A percentile compares a stretch with the other conserved stretches of the same genome.
Evolutionary conservation across 2,113 vertebrate species (phyloP).

Genomic region (Microcebus jonahi): DNA sequence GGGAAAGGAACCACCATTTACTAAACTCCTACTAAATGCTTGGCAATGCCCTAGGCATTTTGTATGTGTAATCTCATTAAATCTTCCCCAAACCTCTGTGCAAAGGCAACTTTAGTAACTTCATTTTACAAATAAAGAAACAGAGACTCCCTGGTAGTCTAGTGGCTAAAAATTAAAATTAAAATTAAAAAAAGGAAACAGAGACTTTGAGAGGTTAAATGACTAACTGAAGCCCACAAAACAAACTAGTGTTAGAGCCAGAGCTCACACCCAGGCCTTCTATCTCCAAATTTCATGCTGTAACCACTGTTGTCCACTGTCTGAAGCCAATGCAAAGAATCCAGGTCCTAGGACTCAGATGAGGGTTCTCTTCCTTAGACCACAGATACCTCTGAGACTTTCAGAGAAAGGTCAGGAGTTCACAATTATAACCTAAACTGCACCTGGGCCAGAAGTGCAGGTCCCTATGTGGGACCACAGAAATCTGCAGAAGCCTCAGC

Average conservation of each 20-base stretch:
- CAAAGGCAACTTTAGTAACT: neutral
- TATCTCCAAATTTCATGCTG: neutral
- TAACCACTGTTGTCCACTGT: neutral
- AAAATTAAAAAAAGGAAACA: neutral
- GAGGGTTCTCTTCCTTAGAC: neutral
- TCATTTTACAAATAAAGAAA: slow-evolving; percentile 37
- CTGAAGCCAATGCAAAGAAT: neutral
- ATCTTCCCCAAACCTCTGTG: neutral
- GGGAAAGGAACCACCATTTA: neutral
- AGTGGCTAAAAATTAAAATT: too few relatives aligned
- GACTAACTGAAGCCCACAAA: neutral
- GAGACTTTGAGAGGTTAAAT: neutral
- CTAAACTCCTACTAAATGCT: neutral
- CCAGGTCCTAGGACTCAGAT: neutral
- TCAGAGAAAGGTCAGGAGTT: neutral
- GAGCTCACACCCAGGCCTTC: neutral
- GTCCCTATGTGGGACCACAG: neutral
- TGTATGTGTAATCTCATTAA: slow-evolving; percentile 12
- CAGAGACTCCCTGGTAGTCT: neutral
- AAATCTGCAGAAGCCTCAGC: neutral
- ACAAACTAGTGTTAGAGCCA: neutral
- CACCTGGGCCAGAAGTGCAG: neutral
- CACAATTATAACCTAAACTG: neutral
- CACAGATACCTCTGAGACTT: neutral
- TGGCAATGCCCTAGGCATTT: neutral